Conservation (phyloP, 2,888 invertebrate genomes). For the Shargacucullia verbasci region DNA sequence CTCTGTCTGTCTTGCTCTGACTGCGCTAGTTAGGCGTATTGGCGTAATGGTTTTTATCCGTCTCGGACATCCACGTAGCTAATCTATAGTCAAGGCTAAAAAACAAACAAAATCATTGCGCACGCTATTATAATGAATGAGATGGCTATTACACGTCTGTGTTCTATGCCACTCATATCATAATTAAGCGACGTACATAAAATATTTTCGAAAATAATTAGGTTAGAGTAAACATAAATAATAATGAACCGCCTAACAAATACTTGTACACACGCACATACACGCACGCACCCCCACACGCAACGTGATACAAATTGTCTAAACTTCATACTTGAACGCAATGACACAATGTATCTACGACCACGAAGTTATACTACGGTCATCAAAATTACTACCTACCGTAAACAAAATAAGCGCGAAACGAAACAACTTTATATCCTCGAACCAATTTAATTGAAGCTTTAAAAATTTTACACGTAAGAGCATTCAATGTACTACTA, state of each 20-base stretch:
- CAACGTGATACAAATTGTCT: not conserved
- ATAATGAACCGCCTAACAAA: not conserved
- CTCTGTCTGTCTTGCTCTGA: no score
- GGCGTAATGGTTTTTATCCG: no score
- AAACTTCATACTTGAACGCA: no score
- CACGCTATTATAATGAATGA: no score
- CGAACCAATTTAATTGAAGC: slow-evolving; percentile 15
- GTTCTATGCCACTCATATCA: not conserved
- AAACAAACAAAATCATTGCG: no score
- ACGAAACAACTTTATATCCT: slow-evolving; percentile 26
- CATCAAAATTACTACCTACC: not conserved
- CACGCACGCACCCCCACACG: not conserved
- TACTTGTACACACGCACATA: not conserved
- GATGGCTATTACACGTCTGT: not conserved
- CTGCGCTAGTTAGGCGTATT: no score
- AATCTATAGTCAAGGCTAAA: no score
- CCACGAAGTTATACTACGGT: not conserved
- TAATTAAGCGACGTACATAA: not conserved
- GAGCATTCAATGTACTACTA: not conserved
- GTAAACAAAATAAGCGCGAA: slow-evolving; percentile 13
- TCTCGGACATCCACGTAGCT: no score
- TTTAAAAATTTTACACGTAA: slow-evolving; percentile 28
- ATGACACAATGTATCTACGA: not conserved
- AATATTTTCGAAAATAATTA: not conserved
- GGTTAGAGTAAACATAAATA: not conserved